Evolutionary conservation across 2,888 invertebrate species (phyloP), one percentile per base, ranked within the genome.

Genomic region (Lycocerus yunnanus): DNA sequence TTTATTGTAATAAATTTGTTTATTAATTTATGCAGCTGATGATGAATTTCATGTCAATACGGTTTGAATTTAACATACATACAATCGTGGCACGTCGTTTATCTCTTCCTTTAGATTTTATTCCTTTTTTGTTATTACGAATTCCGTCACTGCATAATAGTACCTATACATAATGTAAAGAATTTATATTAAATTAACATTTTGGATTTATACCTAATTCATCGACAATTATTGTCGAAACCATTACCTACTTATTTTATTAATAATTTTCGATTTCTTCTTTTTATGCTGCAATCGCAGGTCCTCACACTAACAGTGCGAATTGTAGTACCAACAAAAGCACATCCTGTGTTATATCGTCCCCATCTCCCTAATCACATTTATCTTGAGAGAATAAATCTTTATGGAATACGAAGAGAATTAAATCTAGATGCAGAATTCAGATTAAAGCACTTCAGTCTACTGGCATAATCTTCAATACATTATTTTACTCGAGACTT

Each of bases 301-400:
- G 75, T 74, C 69, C 75, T 79, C 75, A 78, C 79, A 79, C 79
- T 78, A 72, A 79, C 74, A 75, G 79, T 79, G 79, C 78, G 78
- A 79, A 77, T 75, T 70, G 68, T 61, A 69, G 72, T 74, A 66
- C 75, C 76, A 79, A 79, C 78, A 78, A 78, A 79, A 77, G 77
- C 76, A 75, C 77, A 79, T 79, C 79, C 79, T 78, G 78, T 77
- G 69, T 70, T 68, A 73, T 73, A 73, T 61, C 67, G 76, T 75
- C 76, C 75, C 78, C 60, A 73, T 73, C 75, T 76, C 75, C 75
- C 75, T 77, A 78, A 75, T 77, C 75, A 67, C 66, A 71, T 75
- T 75, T 73, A 66, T 60, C 59, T 60, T 21, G 66, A 74, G 67
- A 63, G 68, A 61, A 58, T 60, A 66, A 72, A 72, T 72, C 72